Percentiles rank a stretch among this genome's conserved stretches.
Conservation (phyloP, 2,888 invertebrate species). For the Mystacides longicornis region DNA sequence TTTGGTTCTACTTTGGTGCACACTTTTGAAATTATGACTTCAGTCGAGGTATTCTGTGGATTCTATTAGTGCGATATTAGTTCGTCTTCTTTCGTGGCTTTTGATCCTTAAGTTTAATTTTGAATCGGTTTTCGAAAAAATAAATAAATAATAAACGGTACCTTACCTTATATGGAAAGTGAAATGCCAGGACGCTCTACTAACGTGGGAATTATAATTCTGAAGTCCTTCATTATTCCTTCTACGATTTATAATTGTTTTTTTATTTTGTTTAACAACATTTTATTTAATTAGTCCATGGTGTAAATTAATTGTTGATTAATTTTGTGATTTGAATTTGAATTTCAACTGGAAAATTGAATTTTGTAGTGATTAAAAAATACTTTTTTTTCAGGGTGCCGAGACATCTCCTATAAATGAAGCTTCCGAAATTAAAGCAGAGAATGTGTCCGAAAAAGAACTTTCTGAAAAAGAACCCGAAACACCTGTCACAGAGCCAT, state of each 20-base stretch:
- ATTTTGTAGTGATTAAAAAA: not conserved
- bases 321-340: not conserved
- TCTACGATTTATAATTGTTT: conserved; percentile 29
- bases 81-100: too few species aligned
- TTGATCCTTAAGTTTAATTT: too few species aligned
- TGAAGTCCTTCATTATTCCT: too few species aligned
- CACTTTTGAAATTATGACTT: conserved; percentile 14
- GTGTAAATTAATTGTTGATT: not conserved
- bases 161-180: too few species aligned
- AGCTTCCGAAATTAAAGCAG: conserved; percentile 21
- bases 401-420: conserved; percentile 28
- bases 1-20: not conserved
- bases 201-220: too few species aligned
- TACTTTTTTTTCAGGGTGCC: conserved; percentile 34
- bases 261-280: conserved; percentile 1
- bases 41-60: conserved; percentile 37
- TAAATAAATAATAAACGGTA: too few species aligned
- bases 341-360: not conserved
- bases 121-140: too few species aligned
- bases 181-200: too few species aligned
- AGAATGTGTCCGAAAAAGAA: conserved; percentile 33
- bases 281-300: too few species aligned
- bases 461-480: conserved; percentile 42
- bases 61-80: too few species aligned
- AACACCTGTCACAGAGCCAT: conserved; percentile 46